phyloP scores from a whole-genome alignment of 2,113 vertebrate genomes.

The Megaptera novaeangliae region DNA sequence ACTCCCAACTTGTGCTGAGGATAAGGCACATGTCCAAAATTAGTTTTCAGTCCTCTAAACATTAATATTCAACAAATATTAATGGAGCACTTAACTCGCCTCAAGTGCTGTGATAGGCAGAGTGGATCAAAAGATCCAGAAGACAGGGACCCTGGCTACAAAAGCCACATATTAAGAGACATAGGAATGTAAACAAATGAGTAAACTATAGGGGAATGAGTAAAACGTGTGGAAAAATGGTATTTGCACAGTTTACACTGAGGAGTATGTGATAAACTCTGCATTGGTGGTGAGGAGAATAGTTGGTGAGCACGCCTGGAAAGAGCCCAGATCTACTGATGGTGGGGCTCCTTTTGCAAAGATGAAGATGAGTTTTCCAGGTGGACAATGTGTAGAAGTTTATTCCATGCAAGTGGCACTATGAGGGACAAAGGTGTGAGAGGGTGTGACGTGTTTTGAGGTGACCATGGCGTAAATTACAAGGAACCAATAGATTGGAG shows the following conservation, averaged over 20 bases:
- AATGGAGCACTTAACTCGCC: background rate
- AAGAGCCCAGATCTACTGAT: background rate
- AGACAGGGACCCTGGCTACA: background rate
- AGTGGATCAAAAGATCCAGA: background rate
- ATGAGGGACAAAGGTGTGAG: background rate
- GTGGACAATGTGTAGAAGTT: background rate
- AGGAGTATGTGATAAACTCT: background rate
- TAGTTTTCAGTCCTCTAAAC: background rate
- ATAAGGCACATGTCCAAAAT: background rate
- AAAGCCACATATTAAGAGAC: background rate
- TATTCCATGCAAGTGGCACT: background rate
- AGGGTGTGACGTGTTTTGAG: background rate
- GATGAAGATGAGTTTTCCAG: background rate
- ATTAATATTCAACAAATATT: background rate
- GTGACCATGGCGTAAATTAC: background rate
- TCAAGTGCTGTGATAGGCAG: background rate
- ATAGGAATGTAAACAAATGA: background rate
- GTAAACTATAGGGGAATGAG: background rate
- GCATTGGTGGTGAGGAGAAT: accelerated
- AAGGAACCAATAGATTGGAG: background rate
- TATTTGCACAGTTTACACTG: background rate
- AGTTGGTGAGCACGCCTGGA: too few relatives aligned
- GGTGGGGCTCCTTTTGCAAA: background rate
- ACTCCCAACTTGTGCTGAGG: background rate
- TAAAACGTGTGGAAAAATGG: background rate